A percentile compares a stretch with the other conserved stretches of the same genome.
These are phyloP conservation scores for Pantala flavescens DNA, from an alignment of 1,140 invertebrate species.

Conservation along the genomic window DNA sequence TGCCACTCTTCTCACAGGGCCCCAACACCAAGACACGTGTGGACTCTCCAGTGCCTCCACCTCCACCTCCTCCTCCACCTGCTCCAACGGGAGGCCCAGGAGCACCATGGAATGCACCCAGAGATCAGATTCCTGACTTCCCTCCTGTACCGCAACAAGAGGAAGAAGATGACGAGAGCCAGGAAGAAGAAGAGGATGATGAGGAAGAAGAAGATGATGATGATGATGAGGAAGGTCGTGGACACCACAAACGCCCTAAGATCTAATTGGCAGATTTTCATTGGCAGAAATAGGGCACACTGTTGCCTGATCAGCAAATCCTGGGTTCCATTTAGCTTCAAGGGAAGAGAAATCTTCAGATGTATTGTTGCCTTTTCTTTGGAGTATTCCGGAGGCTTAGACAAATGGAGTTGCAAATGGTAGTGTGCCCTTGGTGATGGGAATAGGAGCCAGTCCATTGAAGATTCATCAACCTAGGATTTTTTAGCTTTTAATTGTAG, in stretches of 20 bases:
- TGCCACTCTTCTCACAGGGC: conserved; percentile 2
- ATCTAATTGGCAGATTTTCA: neutral
- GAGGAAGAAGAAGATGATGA: neutral
- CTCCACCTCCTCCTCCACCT: neutral
- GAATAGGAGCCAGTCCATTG: neutral
- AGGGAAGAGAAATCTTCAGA: neutral
- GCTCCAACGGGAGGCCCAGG: neutral
- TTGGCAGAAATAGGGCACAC: neutral
- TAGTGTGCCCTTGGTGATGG: conserved; percentile 7
- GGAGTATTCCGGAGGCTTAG: neutral
- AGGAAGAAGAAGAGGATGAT: neutral
- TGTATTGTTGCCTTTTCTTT: neutral
- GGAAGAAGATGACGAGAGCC: neutral
- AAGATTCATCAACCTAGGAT: neutral
- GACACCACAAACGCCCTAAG: neutral
- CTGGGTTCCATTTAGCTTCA: neutral
- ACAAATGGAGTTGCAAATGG: neutral
- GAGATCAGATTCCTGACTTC: neutral
- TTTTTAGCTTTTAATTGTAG: too few species aligned
- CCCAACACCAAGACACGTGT: neutral
- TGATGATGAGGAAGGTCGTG: neutral
- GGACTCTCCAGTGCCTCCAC: neutral
- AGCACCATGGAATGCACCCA: neutral
- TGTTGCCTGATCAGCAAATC: too few species aligned
- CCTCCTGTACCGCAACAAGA: neutral